These are phyloP conservation scores for Phylloscopus collybita DNA, from an alignment of 2,797 vertebrate species.

Conservation along the genomic window DNA sequence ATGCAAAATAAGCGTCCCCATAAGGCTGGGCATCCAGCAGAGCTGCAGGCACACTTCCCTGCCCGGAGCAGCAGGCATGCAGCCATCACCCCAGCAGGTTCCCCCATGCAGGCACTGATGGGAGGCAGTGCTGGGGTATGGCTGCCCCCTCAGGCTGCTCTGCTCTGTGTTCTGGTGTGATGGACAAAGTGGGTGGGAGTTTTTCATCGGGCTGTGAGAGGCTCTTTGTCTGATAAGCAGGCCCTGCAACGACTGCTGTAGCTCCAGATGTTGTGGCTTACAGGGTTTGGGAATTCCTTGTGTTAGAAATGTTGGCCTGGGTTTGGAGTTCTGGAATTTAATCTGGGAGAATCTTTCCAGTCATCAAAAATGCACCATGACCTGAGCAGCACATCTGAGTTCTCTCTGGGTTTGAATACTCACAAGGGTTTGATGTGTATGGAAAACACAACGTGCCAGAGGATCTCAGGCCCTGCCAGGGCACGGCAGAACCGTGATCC, in stretches of 20 bases:
- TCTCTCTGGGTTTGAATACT: neutral
- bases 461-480: neutral
- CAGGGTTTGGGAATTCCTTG: neutral
- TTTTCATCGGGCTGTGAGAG: neutral
- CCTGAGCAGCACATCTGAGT: neutral
- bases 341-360: neutral
- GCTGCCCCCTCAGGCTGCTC: neutral
- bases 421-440: neutral
- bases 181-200: neutral
- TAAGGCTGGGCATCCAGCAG: neutral
- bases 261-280: neutral
- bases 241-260: neutral
- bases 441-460: neutral
- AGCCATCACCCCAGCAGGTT: neutral
- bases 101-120: fast-evolving
- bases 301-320: neutral
- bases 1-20: neutral
- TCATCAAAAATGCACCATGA: neutral
- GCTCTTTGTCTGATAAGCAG: neutral
- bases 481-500: neutral
- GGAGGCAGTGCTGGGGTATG: neutral
- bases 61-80: neutral
- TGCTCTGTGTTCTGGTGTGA: neutral
- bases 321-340: neutral
- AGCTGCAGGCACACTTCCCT: neutral